phyloP scores from a whole-genome alignment of 2,797 vertebrate genomes.

The Syncerus caffer region DNA sequence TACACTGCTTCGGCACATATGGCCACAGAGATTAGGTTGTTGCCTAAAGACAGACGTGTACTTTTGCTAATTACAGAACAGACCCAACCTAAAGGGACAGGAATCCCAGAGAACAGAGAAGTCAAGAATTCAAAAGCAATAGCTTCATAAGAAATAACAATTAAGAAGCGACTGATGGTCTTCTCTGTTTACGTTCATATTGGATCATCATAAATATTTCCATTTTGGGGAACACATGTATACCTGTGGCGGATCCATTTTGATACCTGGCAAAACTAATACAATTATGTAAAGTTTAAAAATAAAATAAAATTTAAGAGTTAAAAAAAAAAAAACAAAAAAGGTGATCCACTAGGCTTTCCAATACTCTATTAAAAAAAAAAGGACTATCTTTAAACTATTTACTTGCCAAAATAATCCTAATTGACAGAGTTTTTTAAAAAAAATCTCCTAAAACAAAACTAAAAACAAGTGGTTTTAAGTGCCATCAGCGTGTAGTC shows the following conservation, averaged over 20 bases:
- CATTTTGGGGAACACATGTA: no score
- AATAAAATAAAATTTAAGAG: no score
- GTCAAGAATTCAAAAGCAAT: constrained; percentile 20
- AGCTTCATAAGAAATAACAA: background rate
- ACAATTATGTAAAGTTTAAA: no score
- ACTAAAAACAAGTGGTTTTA: constrained; percentile 28
- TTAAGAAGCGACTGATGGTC: background rate
- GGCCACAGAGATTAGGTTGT: constrained; percentile 75
- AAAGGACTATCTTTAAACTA: constrained; percentile 16
- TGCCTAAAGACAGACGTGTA: constrained; percentile 80
- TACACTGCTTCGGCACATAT: constrained; percentile 77
- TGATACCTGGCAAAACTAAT: no score
- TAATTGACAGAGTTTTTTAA: background rate
- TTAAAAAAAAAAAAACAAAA: no score
- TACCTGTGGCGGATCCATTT: no score
- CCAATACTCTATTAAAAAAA: background rate
- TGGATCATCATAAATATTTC: background rate
- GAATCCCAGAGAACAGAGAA: constrained; percentile 65
- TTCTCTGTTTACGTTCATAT: background rate
- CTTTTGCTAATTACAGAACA: constrained; percentile 78
- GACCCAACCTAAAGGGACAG: constrained; percentile 53
- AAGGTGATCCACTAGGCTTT: background rate
- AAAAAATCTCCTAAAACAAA: constrained; percentile 6
- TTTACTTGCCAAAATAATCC: constrained; percentile 34
- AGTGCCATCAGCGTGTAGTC: background rate